Evolutionary conservation across 2,888 invertebrate species (phyloP), one percentile per base, ranked within the genome.

Genomic region (Drosophila setosimentum): DNA sequence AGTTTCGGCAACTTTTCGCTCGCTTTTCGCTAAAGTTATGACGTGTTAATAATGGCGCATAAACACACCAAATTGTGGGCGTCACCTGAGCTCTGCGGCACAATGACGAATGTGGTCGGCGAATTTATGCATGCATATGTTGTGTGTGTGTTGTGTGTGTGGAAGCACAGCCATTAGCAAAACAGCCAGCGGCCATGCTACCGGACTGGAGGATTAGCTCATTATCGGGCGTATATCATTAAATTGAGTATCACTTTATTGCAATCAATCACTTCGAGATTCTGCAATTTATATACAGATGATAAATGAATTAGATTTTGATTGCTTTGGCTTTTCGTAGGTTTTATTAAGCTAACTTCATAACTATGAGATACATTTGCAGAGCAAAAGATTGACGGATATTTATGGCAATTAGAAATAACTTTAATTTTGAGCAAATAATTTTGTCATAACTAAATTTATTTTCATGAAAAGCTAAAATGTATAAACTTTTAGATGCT

Each of bases 31-130:
- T 67, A 90, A 76, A 91, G 88, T 90, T 91, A 91, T 91, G 92
- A 91, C 84, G 91, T 91, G 92, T 88, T 91, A 91, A 91, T 91
- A 91, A 91, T 88, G 91, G 84, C 89, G 87, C 89, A 89, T 87
- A 83, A 84, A 87, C 84, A 87, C 83, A 80, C 82, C 76, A 66
- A 79, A 61, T 76, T 80, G 84, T 80, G 88, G 91, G 91, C 91
- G 91, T 91, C 81, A 79, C 78, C 82, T 76, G 67, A 77, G 35
- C 35, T 37, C 30, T 27, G 21, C 33, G 53, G 16, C 53, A 33
- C 53, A 53, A 24, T 53, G 45, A 45, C 45, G 45, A 45, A 45
- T 45, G 45, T 45, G 24, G 16, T 45, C 16, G 2, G 16, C 24
- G 24, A 45, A 45, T 24, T 45, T 45, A 45, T 45, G 45, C 45